Conservation (phyloP, 2,797 vertebrate genomes). For the Tapera naevia region DNA sequence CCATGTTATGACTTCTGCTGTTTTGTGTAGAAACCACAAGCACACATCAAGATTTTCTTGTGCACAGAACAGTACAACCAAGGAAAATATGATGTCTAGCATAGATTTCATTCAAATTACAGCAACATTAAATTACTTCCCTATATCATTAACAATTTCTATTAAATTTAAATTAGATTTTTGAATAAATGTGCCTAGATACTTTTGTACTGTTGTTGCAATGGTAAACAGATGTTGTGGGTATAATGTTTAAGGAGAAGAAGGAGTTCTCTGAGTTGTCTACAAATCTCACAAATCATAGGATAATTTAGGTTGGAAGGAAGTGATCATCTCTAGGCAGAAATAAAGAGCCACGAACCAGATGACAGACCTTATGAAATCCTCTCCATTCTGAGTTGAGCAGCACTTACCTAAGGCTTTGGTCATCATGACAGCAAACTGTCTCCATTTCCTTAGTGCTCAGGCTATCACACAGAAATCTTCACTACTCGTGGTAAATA, state of each 20-base stretch:
- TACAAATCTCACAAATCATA: background rate
- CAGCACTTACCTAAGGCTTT: background rate
- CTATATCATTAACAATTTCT: background rate
- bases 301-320: background rate
- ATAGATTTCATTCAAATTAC: background rate
- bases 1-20: background rate
- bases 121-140: background rate
- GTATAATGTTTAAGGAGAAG: background rate
- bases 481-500: background rate
- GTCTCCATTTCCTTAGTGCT: background rate
- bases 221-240: background rate
- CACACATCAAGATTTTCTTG: background rate
- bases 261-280: background rate
- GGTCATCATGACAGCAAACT: background rate
- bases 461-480: background rate
- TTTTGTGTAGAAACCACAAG: background rate
- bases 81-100: background rate
- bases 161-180: background rate
- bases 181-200: background rate
- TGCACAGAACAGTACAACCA: background rate
- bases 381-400: background rate
- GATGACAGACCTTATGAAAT: background rate
- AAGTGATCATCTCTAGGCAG: background rate
- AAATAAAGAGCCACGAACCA: background rate
- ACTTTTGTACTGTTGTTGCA: background rate